Base-by-base conservation (phyloP, 2,888 invertebrate species). In the Dendrolimus pini region DNA sequence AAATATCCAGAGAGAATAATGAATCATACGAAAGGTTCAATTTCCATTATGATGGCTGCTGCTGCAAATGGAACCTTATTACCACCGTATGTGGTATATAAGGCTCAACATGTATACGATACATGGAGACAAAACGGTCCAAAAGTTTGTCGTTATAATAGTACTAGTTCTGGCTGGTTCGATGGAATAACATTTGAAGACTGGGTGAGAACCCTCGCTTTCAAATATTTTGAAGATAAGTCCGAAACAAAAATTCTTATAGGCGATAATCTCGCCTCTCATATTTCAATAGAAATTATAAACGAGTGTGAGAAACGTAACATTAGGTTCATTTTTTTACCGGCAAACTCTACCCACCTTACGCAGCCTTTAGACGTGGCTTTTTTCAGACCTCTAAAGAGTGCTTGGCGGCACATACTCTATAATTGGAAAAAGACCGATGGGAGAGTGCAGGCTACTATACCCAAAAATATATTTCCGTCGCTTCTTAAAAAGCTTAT, bases 211-310 rank as follows among this genome's bases (percentile, higher is more conserved):
- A 68, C 64, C 9, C 56, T 70, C 3, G 62, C 64, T 1, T 42
- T 73, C 18, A 65, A 65, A 30, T 67, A 59, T 54, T 65, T 74
- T 13, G 61, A 67, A 55, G 60, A 70, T 13, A 65, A 63, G 59
- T 52, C 57, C 41, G 78, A 76, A 6, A 67, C 53, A 56, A 82
- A 82, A 65, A 65, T 74, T 41, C 42, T 82, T 7, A 72, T 83
- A 58, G 81, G 83, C 0, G 78, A 85, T 59, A 82, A 82, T 53
- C 57, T 63, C 2, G 56, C 61, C 13, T 61, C 62, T 12, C 63
- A 63, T 18, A 41, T 63, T 9, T 65, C 60, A 1, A 12, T 62
- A 54, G 60, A 64, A 14, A 9, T 63, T 7, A 61, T 65, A 14
- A 60, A 54, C 1, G 47, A 47, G 12, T 47, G 47, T 12, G 12